phyloP scores from a whole-genome alignment of 2,113 vertebrate genomes.

The Alligator sinensis region DNA sequence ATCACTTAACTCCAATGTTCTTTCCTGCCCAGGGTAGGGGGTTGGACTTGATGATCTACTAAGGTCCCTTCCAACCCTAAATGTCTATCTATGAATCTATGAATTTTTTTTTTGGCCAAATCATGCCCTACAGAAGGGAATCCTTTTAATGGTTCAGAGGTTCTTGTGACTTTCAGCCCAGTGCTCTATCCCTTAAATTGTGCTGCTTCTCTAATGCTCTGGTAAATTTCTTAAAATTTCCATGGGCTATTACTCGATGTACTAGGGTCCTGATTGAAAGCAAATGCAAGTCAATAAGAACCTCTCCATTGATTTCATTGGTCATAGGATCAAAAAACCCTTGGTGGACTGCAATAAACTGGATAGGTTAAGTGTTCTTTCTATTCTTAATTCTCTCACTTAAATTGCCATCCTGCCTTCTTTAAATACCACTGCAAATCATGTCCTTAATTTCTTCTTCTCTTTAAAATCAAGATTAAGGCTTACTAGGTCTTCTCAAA shows the following conservation, averaged over 20 bases:
- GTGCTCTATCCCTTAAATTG: background rate
- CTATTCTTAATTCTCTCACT: background rate
- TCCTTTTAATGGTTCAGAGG: background rate
- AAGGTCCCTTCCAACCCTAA: too few relatives aligned
- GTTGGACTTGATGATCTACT: too few relatives aligned
- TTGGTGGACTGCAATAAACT: background rate
- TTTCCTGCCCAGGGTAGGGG: too few relatives aligned
- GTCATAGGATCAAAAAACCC: background rate
- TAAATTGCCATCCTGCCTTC: background rate
- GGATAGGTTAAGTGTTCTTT: background rate
- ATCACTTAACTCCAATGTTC: too few relatives aligned
- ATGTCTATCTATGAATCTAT: too few relatives aligned
- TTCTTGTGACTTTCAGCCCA: background rate
- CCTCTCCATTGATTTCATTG: background rate
- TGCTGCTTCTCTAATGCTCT: background rate
- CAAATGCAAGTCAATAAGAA: background rate
- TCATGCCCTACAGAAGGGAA: background rate
- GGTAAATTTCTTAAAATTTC: background rate
- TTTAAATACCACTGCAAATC: constrained; percentile 12
- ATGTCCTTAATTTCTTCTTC: background rate
- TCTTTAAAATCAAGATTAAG: background rate
- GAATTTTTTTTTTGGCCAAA: background rate
- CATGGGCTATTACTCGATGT: background rate
- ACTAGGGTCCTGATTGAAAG: background rate
- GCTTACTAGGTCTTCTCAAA: background rate